phyloP scores from a whole-genome alignment of 2,113 vertebrate genomes.

The Toxotes chatareus region DNA sequence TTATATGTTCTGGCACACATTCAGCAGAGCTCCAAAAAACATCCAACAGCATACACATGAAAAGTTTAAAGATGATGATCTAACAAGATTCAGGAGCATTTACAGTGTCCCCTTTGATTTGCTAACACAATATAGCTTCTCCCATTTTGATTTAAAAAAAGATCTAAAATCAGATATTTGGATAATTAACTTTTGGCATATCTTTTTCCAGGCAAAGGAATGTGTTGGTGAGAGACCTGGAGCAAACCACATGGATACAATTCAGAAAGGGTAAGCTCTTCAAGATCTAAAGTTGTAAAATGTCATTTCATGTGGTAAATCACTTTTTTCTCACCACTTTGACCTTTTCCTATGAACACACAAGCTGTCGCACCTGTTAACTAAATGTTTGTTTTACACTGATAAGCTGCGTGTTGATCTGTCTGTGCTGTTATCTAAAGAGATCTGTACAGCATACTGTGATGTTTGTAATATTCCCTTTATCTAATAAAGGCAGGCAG shows the following conservation, averaged over 20 bases:
- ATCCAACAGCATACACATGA: too few species aligned
- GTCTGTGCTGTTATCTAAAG: not conserved
- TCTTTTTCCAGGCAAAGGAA: slow-evolving; percentile 80
- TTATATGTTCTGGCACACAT: too few species aligned
- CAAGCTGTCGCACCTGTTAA: not conserved
- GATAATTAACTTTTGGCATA: not conserved
- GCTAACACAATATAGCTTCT: not conserved
- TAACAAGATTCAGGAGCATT: too few species aligned
- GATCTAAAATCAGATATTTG: not conserved
- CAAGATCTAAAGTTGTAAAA: not conserved
- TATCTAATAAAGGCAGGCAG: slow-evolving; percentile 43
- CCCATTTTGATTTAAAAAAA: not conserved
- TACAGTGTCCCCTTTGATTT: not conserved
- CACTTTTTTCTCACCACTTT: not conserved
- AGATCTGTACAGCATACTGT: not conserved
- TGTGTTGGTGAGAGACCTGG: slow-evolving; percentile 78
- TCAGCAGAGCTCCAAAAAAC: too few species aligned
- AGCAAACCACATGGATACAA: slow-evolving; percentile 81
- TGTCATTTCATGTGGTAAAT: not conserved
- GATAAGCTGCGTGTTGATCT: slow-evolving; percentile 14
- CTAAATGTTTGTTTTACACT: not conserved
- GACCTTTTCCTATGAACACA: not conserved
- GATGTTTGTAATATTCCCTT: slow-evolving; percentile 14
- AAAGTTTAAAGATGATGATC: too few species aligned
- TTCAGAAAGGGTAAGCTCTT: slow-evolving; percentile 83